phyloP scores from a whole-genome alignment of 2,113 vertebrate genomes.

The Aepyceros melampus region DNA sequence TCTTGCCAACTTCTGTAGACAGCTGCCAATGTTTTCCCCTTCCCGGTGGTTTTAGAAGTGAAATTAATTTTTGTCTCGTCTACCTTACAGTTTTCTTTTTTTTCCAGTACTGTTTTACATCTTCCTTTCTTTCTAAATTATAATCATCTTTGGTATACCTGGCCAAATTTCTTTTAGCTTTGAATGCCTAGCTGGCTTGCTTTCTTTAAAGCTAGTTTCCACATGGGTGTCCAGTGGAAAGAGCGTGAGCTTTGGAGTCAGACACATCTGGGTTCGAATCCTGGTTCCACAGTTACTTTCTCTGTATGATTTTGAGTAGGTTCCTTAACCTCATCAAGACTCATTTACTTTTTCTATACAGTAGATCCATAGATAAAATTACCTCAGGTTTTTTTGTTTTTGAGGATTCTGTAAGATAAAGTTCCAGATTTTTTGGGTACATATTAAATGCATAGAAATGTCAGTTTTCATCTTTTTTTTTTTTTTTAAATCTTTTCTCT shows the following conservation, averaged over 20 bases:
- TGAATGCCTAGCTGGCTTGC: slow-evolving; percentile 34
- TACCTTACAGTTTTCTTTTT: neutral
- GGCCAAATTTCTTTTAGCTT: slow-evolving; percentile 32
- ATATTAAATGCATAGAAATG: neutral
- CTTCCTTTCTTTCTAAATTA: slow-evolving; percentile 38
- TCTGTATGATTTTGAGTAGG: slow-evolving; percentile 23
- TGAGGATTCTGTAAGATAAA: slow-evolving; percentile 9
- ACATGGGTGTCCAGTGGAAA: neutral
- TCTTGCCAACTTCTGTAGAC: neutral
- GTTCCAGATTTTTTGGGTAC: neutral
- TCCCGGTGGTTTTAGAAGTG: neutral
- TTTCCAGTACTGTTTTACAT: neutral
- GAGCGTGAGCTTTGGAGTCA: slow-evolving; percentile 13
- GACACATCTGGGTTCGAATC: neutral
- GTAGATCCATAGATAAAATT: neutral
- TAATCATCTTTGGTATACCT: slow-evolving; percentile 28
- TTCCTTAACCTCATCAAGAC: slow-evolving; percentile 32
- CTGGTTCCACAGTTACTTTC: slow-evolving; percentile 39
- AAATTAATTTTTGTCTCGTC: neutral
- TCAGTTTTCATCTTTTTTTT: neutral
- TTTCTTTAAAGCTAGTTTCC: slow-evolving; percentile 50
- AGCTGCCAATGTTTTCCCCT: neutral
- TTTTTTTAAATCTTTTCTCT: neutral
- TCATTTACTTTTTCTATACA: slow-evolving; percentile 22
- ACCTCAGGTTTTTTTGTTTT: neutral